These are phyloP conservation scores for Megatriorchis doriae DNA, from an alignment of 2,113 vertebrate species.

Conservation along the genomic window DNA sequence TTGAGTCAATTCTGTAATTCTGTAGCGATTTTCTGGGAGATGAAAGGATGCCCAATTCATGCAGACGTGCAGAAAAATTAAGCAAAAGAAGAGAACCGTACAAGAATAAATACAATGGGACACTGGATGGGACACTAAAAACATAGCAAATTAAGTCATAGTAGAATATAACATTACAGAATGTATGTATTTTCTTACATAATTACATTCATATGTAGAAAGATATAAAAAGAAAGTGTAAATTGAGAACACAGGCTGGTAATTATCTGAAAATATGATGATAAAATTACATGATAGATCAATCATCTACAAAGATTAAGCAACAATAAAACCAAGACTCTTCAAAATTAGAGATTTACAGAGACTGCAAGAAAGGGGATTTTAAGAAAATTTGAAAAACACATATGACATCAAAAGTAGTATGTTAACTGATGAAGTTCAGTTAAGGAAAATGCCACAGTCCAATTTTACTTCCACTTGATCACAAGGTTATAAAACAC, in stretches of 20 bases:
- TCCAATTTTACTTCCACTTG: neutral
- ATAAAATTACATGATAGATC: neutral
- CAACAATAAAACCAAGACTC: neutral
- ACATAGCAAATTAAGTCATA: neutral
- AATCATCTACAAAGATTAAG: neutral
- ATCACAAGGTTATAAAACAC: neutral
- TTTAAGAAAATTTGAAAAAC: neutral
- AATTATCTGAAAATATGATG: neutral
- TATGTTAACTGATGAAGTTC: neutral
- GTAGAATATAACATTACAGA: neutral
- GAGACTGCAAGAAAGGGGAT: neutral
- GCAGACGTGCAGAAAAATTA: neutral
- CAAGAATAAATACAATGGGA: neutral
- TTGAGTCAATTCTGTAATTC: neutral
- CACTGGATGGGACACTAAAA: neutral
- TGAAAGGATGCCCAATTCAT: neutral
- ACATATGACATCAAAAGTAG: neutral
- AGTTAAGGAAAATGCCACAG: neutral
- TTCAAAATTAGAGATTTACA: neutral
- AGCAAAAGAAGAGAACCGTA: neutral
- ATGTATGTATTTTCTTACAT: neutral
- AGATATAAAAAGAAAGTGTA: neutral
- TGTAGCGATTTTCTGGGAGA: neutral
- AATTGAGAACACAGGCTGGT: neutral
- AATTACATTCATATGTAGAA: neutral